phyloP scores from a whole-genome alignment of 2,797 vertebrate species.

The Babyrousa celebensis region DNA sequence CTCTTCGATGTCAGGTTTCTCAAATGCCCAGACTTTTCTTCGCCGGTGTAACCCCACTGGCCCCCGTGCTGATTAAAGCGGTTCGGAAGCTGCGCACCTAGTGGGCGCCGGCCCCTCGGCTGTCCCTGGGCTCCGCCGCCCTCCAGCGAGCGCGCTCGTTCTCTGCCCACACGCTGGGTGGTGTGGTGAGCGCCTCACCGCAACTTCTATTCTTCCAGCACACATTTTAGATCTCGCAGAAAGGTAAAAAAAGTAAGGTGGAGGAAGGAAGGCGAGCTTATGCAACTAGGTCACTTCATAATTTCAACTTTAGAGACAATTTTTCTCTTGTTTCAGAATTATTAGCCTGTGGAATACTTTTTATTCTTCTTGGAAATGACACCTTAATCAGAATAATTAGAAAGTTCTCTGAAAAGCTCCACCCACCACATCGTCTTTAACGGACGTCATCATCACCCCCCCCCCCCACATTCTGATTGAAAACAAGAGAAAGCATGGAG shows the following conservation, averaged over 20 bases:
- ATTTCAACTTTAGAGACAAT: constrained; percentile 68
- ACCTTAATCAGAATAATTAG: neutral
- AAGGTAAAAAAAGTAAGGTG: neutral
- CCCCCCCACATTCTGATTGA: neutral
- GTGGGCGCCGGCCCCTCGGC: accelerated
- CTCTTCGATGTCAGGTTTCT: neutral
- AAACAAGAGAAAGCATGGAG: neutral
- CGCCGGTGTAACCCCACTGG: accelerated
- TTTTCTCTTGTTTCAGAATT: constrained; percentile 80
- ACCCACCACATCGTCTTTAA: too few species aligned
- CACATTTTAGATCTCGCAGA: neutral
- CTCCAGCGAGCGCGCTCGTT: neutral
- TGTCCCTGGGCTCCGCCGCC: accelerated
- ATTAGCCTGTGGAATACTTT: constrained; percentile 63
- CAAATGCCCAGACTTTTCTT: neutral
- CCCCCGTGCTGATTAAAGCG: accelerated
- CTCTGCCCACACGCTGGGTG: neutral
- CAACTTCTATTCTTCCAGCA: neutral
- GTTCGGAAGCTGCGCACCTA: accelerated
- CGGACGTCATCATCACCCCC: neutral
- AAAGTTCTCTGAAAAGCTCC: constrained; percentile 60
- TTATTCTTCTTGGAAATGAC: constrained; percentile 79
- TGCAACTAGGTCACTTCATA: constrained; percentile 84
- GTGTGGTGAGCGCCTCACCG: constrained; percentile 3
- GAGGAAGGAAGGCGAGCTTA: constrained; percentile 58